Evolutionary conservation across 2,888 invertebrate genomes (phyloP).

Genomic region (Branchellion lobata): DNA sequence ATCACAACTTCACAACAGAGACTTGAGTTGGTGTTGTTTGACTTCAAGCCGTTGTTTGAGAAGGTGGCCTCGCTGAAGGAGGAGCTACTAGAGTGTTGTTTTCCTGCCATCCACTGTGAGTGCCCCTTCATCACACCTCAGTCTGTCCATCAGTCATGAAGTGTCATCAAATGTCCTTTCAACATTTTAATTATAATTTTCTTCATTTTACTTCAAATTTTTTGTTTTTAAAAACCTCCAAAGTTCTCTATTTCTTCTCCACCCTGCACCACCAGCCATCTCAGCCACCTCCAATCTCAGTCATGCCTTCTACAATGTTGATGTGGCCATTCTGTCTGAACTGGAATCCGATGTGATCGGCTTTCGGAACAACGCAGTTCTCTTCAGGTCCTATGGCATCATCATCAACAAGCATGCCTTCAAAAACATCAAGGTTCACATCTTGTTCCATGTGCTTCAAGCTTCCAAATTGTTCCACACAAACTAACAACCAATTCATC

Average conservation of each 20-base stretch:
- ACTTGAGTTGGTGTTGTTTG: slow-evolving; percentile 31
- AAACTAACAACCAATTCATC: too few relatives aligned
- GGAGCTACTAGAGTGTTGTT: slow-evolving; percentile 31
- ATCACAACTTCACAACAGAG: neutral
- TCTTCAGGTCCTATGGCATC: slow-evolving; percentile 32
- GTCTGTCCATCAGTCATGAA: too few relatives aligned
- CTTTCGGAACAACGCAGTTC: slow-evolving; percentile 32
- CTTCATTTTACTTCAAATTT: neutral
- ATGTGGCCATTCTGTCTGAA: slow-evolving; percentile 33
- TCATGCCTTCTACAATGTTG: slow-evolving; percentile 31
- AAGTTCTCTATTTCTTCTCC: too few relatives aligned
- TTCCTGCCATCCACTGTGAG: neutral
- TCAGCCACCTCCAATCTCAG: slow-evolving; percentile 6
- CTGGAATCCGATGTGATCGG: slow-evolving; percentile 37
- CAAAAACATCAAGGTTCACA: slow-evolving; percentile 26
- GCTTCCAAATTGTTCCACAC: too few relatives aligned
- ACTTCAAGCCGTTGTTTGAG: slow-evolving; percentile 25
- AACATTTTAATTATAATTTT: neutral
- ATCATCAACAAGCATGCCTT: neutral
- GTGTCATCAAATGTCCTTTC: too few relatives aligned
- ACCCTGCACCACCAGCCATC: slow-evolving; percentile 12
- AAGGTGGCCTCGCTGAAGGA: neutral
- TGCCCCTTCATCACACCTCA: too few relatives aligned
- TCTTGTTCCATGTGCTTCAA: neutral
- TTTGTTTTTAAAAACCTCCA: neutral